Base-by-base conservation (phyloP, 2,113 vertebrate species). In the Ornithorhynchus anatinus region DNA sequence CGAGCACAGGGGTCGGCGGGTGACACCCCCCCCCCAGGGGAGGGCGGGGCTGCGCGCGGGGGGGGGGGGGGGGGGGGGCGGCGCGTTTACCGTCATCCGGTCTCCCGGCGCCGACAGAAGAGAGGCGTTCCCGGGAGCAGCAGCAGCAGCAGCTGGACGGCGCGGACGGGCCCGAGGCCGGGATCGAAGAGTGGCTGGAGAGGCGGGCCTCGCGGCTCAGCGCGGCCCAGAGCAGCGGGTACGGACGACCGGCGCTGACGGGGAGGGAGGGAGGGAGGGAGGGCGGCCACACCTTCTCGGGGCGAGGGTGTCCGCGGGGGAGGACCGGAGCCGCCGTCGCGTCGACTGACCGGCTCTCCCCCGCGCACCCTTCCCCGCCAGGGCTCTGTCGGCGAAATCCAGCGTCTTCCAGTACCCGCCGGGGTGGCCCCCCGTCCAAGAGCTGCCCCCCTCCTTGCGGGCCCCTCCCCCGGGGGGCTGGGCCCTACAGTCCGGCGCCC, bases 171-270 rank as follows among this genome's bases (percentile, higher is more conserved):
- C 84, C 89, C 0, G 86, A 82, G 5, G 91, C 92, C 62, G 89
- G 70, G 38, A 56, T 96, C 5, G 95, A 96, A 50, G 94, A 95
- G 22, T 99, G 97, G 97, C 91, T 99, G 72, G 89, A 91, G 45
- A 95, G 92, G 89, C 91, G 95, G 72, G 92, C 95, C 20, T 96
- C 96, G 90, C 93, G 86, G 25, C 90, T 85, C 79, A 89, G 86
- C 3, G 25, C 75, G 0, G 72, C 86, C 33, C 72, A 85, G 37
- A 93, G 86, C 37, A 91, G 89, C 91, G 96, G 94, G 97, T 99
- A 91, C 12, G 0, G 16, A 23, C 15, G 56, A 10, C 14, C 23
- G 12, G 17, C 13, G 12, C 31, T 17, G 4, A 23, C 16, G 16
- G 19, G 20, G 39, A 45, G 31, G 29, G 7, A 40, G 65, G 62